These are phyloP conservation scores for Tribolium castaneum DNA, from an alignment of 1,140 invertebrate genomes.

Conservation along the genomic window DNA sequence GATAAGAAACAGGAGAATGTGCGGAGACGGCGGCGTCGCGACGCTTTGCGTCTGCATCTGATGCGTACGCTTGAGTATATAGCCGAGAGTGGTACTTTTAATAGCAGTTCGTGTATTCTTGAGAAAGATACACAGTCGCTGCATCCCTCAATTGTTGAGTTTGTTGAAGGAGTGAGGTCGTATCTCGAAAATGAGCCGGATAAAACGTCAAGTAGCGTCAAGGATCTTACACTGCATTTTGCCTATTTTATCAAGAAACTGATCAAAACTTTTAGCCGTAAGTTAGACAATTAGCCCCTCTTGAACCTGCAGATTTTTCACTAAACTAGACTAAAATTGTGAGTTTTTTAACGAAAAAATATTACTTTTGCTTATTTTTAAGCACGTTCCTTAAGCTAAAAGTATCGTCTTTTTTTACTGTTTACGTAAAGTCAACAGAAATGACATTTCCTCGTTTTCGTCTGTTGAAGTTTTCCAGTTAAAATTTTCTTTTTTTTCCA, in stretches of 20 bases:
- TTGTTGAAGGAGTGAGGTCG: conserved; percentile 92
- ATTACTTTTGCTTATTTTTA: too few species aligned
- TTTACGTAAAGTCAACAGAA: too few species aligned
- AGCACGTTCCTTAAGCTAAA: too few species aligned
- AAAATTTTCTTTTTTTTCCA: too few species aligned
- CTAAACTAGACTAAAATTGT: too few species aligned
- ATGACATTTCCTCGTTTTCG: too few species aligned
- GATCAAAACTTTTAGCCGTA: conserved; percentile 90
- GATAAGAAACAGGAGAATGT: conserved; percentile 98
- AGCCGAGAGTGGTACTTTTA: conserved; percentile 92
- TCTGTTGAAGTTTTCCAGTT: too few species aligned
- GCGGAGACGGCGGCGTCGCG: conserved; percentile 85
- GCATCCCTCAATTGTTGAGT: conserved; percentile 91
- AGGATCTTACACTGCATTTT: conserved; percentile 92
- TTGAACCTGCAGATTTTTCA: too few species aligned
- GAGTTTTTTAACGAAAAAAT: too few species aligned
- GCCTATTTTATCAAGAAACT: conserved; percentile 94
- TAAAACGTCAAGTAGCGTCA: conserved; percentile 82
- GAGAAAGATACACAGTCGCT: conserved; percentile 86
- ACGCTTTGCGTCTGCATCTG: conserved; percentile 91
- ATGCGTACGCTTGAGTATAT: conserved; percentile 92
- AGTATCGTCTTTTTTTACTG: too few species aligned
- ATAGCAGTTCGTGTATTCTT: conserved; percentile 82
- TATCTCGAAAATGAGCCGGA: conserved; percentile 93
- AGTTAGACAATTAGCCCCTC: conserved; percentile 62